phyloP scores from a whole-genome alignment of 2,797 vertebrate species.

The Paratrypauchen microcephalus region DNA sequence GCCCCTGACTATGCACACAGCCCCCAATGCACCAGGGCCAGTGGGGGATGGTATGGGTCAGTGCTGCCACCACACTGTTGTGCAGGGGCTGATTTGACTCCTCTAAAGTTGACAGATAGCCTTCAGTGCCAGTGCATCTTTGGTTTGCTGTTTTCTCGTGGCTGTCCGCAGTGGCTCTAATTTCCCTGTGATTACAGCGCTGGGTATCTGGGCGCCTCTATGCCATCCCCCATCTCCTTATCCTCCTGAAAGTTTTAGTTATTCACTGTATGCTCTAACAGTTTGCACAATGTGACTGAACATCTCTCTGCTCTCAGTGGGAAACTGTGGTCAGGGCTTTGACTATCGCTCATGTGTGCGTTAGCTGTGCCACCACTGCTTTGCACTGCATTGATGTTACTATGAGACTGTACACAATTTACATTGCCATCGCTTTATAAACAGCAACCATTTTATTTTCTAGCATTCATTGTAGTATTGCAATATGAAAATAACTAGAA shows the following conservation, averaged over 20 bases:
- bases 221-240: conserved; percentile 1
- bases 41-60: conserved; percentile 58
- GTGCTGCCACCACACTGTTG: conserved; percentile 44
- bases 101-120: conserved; percentile 30
- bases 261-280: conserved; percentile 45
- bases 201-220: conserved; percentile 23
- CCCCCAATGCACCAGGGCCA: conserved; percentile 50
- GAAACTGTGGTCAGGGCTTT: conserved; percentile 32
- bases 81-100: conserved; percentile 47
- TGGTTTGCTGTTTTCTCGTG: conserved; percentile 29
- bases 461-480: not conserved
- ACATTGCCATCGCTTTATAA: conserved; percentile 10
- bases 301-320: conserved; percentile 42
- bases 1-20: conserved; percentile 55
- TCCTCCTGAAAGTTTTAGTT: conserved; percentile 53
- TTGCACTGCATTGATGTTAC: conserved; percentile 18
- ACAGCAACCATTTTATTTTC: conserved; percentile 19
- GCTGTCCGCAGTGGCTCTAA: conserved; percentile 31
- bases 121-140: conserved; percentile 26
- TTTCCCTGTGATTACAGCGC: conserved; percentile 27
- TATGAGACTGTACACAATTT: conserved; percentile 41
- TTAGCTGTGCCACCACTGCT: conserved; percentile 21
- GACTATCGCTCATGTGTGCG: conserved; percentile 15
- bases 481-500: not conserved
- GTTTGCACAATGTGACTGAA: conserved; percentile 50